Evolutionary conservation across 2,797 vertebrate species (phyloP).

Genomic region (Onychomys arenicola): DNA sequence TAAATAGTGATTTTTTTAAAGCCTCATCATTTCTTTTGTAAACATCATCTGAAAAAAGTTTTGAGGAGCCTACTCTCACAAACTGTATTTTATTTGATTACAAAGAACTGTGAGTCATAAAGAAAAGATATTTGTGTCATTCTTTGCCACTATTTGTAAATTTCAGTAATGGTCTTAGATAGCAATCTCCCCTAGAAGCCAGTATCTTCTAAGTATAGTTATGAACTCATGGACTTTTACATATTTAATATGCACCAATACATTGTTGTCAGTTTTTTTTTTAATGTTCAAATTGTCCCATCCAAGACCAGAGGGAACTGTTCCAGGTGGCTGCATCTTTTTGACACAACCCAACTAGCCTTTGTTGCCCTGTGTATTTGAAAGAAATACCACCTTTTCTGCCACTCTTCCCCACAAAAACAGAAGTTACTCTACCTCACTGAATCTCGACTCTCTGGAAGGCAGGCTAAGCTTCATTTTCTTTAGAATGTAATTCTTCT

Average conservation of each 20-base stretch:
- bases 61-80: neutral
- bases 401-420: neutral
- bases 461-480: conserved; percentile 25
- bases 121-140: neutral
- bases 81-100: conserved; percentile 14
- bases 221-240: conserved; percentile 3
- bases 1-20: neutral
- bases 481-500: conserved; percentile 71
- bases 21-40: conserved; percentile 11
- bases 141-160: conserved; percentile 24
- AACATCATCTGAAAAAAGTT: conserved; percentile 28
- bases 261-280: neutral
- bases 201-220: neutral
- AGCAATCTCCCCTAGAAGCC: neutral
- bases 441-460: conserved; percentile 38
- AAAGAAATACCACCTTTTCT: neutral
- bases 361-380: conserved; percentile 51
- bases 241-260: conserved; percentile 9
- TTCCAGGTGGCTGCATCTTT: conserved; percentile 33
- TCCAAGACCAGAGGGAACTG: neutral
- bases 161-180: conserved; percentile 41
- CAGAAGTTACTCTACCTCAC: conserved; percentile 45
- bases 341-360: neutral
- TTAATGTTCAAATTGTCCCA: conserved; percentile 6
- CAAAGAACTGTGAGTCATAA: conserved; percentile 37